Evolutionary conservation across 2,888 invertebrate species (phyloP), one percentile per base, ranked within the genome.

Genomic region (Leucophenga maculata): DNA sequence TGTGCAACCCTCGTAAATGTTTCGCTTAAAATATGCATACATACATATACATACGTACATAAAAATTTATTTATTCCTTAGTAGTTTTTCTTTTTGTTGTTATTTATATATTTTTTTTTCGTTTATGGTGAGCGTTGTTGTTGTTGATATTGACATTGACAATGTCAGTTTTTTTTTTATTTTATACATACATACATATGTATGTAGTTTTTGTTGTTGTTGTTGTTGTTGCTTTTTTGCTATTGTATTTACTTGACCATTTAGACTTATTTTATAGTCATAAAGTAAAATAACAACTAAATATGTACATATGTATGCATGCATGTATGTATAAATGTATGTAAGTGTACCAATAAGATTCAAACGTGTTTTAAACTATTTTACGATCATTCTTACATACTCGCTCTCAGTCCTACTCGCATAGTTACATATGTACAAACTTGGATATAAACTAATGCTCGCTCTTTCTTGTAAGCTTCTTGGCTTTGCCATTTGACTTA

Each of bases 81-180:
- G 59, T n/a, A 57, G 14, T 39, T 32, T 14, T n/a, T 31, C 4
- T 59, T 59, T 14, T 59, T 59, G 14, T 59, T 59, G n/a, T 32
- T 62, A 46, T 46, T 44, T 39, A 16, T 62, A 22, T 46, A 13
- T 4, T 32, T 22, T 32, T 59, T 31, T 59, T 59, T 14, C 32
- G 46, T 62, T 46, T 16, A 8, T 62, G 39, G 48, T 46, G 46
- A 18, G 32, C 32, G 44, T 13, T 18, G 75, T 77, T 78, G 44
- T 13, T 18, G 75, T 77, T 78, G 75, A 52, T 77, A 77, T 78
- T 80, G 81, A 80, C 77, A 79, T 78, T 78, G 77, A 76, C 79
- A 80, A 79, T 79, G 78, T 77, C 81, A 48, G 13, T 44, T 48
- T 18, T 20, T 22, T 32, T 39, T 6, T 8, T 39, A 11, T 39